Percentiles rank a stretch among this genome's conserved stretches.
These are phyloP conservation scores for Lasiurus borealis DNA, from an alignment of 2,113 vertebrate genomes.

Conservation along the genomic window DNA sequence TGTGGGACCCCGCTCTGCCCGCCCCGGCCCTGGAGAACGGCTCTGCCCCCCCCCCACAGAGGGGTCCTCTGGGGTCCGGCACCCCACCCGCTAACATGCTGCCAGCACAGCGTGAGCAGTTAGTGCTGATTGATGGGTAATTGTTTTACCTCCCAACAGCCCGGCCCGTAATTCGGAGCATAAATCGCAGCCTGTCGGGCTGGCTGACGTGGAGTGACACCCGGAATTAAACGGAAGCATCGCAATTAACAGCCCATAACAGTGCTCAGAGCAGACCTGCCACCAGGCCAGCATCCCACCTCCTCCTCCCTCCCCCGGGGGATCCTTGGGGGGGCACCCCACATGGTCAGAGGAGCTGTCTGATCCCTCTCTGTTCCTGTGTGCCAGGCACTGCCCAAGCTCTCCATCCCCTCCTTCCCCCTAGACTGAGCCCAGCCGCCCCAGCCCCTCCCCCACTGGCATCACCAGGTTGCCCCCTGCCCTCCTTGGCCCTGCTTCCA, in stretches of 20 bases:
- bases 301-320: not conserved
- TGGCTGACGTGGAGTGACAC: conserved; percentile 75
- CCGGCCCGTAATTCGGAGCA: conserved; percentile 67
- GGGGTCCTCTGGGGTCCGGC: not conserved
- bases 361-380: not conserved
- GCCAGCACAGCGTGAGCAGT: not conserved
- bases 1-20: too few species aligned
- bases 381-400: not conserved
- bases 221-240: conserved; percentile 78
- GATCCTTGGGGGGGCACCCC: not conserved
- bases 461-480: not conserved
- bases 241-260: conserved; percentile 78
- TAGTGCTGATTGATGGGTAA: conserved; percentile 77
- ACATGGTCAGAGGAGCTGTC: fast-evolving
- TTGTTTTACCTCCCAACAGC: conserved; percentile 76
- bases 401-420: not conserved
- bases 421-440: not conserved
- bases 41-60: not conserved
- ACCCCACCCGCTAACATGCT: not conserved
- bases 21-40: not conserved
- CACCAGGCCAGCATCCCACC: not conserved
- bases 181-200: conserved; percentile 72
- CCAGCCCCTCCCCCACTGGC: not conserved
- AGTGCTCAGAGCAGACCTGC: not conserved
- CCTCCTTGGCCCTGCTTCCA: not conserved